Evolutionary conservation across 1,140 invertebrate species (phyloP), one percentile per base, ranked within the genome.

Genomic region (Plectrocnemia conspersa): DNA sequence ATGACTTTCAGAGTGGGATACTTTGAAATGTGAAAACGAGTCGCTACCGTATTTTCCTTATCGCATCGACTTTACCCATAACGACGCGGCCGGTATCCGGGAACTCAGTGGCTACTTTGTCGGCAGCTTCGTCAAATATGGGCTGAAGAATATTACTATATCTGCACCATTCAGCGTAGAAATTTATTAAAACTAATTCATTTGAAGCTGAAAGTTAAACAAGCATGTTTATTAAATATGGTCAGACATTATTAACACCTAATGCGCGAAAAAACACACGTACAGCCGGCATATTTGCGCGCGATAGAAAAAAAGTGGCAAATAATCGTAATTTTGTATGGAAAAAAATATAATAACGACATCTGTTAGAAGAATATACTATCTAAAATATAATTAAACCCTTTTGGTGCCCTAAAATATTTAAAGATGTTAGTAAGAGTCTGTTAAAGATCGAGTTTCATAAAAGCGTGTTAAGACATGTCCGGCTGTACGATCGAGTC

Each of bases 1-100:
- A 98, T 89, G 15, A 99, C 73, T 76, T 99, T 99, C 25, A 99
- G 72, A 11, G 97, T 99, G 18, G 97, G 97, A 77, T 99, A 99
- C 78, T 99, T 99, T 11, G 84, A 89, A 36, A 99, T 97, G 64
- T 97, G 91, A 74, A 95, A 99, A 62, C 89, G 82, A 7, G 84
- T 83, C 6, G 94, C 90, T 42, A 98, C 78, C 42, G 80, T 75
- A 64, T 79, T 83, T 77, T 98, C 89, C 65, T 78, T 80, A 71
- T 99, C 97, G 79, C 95, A 97, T 99, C 94, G 4, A 99, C 91
- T 81, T 96, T 96, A 29, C 86, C 96, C 78, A 98, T 88, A 7
- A 96, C 86, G 16, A 98, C 89, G 73, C 83, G 86, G 3, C 89
- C 89, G 44, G 79, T 62, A 61, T 92, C 84, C 29, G 89, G 87